Base-by-base conservation (phyloP, 30 jellyfish, hydroid and myxozoan genomes). In the Pseudorhiza aurosa region DNA sequence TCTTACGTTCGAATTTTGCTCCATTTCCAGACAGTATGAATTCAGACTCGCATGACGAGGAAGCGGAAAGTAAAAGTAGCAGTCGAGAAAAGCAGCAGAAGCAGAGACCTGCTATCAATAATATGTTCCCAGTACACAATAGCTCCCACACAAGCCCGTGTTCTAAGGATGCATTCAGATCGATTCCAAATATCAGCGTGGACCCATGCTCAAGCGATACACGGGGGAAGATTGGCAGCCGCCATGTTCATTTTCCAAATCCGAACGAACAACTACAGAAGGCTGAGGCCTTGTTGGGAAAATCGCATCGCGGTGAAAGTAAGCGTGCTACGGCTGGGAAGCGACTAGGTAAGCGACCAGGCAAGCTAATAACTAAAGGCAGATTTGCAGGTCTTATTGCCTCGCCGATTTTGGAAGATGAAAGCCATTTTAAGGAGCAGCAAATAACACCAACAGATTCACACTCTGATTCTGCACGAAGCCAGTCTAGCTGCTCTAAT, bases 401-500 rank as follows among this genome's bases (percentile, higher is more conserved):
- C 8, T 25, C 72, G 30, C 85, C 85, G 33, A 72, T 72, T 24
- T 55, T 72, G 1, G 85, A 72, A 30, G 73, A 50, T 18, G 55
- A 68, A 19, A 11, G 25, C 31, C 73, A 72, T 35, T 10, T 62
- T n/a, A 72, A 72, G 15, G 72, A 50, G 60, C 73, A 17, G 25
- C 19, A 42, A 17, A 33, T 2, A 1, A 8, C 43, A 4, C 26
- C 73, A 18, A 39, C 80, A 2, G 85, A 72, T 30, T 72, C 85
- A 19, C 85, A 72, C 37, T 75, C 88, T 0, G 91, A 80, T 53
- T 81, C 93, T 33, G 78, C 85, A 29, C 77, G 82, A 8, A 81
- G 93, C 47, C 74, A 55, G 22, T 81, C 93, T 25, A 68, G 85
- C 51, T 81, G 93, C 63, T 81, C 93, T 3, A 71, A 72, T 30